A percentile compares a stretch with the other conserved stretches of the same genome.
Evolutionary conservation across 2,797 vertebrate genomes (phyloP).

Genomic region (Eupleurogrammus muticus): DNA sequence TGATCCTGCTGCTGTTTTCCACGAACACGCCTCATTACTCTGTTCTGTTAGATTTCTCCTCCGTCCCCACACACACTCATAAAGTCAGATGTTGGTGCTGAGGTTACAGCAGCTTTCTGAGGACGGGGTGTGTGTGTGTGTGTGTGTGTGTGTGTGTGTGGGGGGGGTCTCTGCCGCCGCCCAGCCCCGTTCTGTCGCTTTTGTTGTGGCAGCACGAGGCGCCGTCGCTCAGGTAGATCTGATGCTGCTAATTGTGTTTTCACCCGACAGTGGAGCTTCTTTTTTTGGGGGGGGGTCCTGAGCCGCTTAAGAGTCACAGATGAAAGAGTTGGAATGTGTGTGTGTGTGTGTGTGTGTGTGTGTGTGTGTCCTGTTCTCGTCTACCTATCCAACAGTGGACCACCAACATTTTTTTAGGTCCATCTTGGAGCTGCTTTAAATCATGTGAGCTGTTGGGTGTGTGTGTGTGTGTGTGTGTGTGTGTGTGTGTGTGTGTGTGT

Average conservation of each 20-base stretch:
- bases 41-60: too few relatives aligned
- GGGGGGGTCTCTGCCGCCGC: slow-evolving; percentile 1
- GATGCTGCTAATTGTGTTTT: slow-evolving; percentile 58
- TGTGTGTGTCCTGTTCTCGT: slow-evolving; percentile 10
- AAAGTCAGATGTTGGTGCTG: too few relatives aligned
- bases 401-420: too few relatives aligned
- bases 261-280: slow-evolving; percentile 26
- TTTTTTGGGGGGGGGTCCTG: slow-evolving; percentile 46
- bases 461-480: neutral
- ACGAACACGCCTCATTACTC: too few relatives aligned
- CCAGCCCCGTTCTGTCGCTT: slow-evolving; percentile 47
- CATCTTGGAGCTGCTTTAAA: too few relatives aligned
- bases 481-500: slow-evolving; percentile 16
- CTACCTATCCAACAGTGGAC: too few relatives aligned
- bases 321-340: slow-evolving; percentile 39
- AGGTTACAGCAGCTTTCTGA: too few relatives aligned
- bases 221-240: slow-evolving; percentile 58
- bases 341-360: slow-evolving; percentile 20
- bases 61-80: too few relatives aligned
- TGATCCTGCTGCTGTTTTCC: neutral
- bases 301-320: slow-evolving; percentile 46
- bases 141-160: too few relatives aligned
- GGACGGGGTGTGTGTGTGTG: too few relatives aligned
- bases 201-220: slow-evolving; percentile 50
- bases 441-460: too few relatives aligned